Conservation (phyloP, 1,140 invertebrate species). For the Anoplophora glabripennis region DNA sequence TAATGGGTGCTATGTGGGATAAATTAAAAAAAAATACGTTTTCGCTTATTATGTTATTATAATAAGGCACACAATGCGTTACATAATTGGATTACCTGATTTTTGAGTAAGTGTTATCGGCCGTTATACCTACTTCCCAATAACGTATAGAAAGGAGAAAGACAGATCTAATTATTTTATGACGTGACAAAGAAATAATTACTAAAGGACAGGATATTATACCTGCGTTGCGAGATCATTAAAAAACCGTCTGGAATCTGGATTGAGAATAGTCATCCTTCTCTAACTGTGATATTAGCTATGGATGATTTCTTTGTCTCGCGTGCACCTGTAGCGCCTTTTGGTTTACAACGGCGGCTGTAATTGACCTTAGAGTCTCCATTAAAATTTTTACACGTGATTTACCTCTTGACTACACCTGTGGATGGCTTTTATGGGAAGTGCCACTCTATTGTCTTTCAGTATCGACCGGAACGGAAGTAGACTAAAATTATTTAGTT, state of each 20-base stretch:
- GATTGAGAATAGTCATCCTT: slow-evolving; percentile 12
- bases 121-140: no score
- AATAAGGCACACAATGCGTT: no score
- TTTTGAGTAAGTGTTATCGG: no score
- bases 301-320: slow-evolving; percentile 12
- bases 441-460: no score
- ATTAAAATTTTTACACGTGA: slow-evolving; percentile 31
- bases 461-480: no score
- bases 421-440: background rate
- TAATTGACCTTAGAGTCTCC: background rate
- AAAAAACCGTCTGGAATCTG: slow-evolving; percentile 39
- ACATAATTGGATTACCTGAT: no score
- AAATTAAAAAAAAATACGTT: no score
- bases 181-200: slow-evolving; percentile 39
- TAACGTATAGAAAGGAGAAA: no score
- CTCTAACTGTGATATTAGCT: background rate
- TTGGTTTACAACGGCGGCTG: slow-evolving; percentile 1
- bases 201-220: slow-evolving; percentile 33
- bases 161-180: slow-evolving; percentile 23
- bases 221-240: slow-evolving; percentile 27
- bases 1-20: no score
- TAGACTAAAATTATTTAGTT: no score
- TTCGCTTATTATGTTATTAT: no score
- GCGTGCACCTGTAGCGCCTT: slow-evolving; percentile 14
- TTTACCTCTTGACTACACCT: slow-evolving; percentile 16